Evolutionary conservation across 2,888 invertebrate genomes (phyloP).

Genomic region (Pogonocherus hispidulus): DNA sequence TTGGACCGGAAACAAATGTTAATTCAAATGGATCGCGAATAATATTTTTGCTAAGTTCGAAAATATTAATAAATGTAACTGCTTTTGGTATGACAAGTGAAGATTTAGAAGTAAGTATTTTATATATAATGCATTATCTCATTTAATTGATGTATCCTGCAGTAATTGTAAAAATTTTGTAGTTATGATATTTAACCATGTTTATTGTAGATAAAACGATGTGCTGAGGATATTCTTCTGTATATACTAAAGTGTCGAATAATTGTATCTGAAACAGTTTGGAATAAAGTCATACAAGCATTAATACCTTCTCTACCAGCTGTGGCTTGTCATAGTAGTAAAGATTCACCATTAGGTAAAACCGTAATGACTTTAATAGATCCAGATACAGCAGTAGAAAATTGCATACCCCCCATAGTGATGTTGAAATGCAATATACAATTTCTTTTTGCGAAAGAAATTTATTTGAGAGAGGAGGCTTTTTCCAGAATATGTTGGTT

Average conservation of each 20-base stretch:
- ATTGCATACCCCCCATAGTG: slow-evolving; percentile 73
- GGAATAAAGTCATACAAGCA: slow-evolving; percentile 74
- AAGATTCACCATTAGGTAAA: slow-evolving; percentile 71
- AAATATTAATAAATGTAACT: slow-evolving; percentile 76
- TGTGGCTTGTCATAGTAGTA: slow-evolving; percentile 73
- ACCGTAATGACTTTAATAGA: slow-evolving; percentile 76
- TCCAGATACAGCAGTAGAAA: slow-evolving; percentile 74
- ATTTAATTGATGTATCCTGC: too few relatives aligned
- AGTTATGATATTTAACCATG: too few relatives aligned
- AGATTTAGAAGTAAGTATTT: slow-evolving; percentile 62
- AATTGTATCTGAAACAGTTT: slow-evolving; percentile 74
- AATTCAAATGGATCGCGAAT: slow-evolving; percentile 69
- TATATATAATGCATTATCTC: neutral
- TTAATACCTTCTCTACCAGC: slow-evolving; percentile 75
- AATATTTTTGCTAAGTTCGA: slow-evolving; percentile 73
- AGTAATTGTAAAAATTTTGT: too few relatives aligned
- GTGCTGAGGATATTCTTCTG: slow-evolving; percentile 75
- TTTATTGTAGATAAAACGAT: slow-evolving; percentile 70
- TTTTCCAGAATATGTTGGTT: slow-evolving; percentile 71
- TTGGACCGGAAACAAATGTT: slow-evolving; percentile 70
- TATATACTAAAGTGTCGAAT: slow-evolving; percentile 76
- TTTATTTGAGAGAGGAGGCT: slow-evolving; percentile 69
- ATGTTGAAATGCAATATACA: slow-evolving; percentile 71
- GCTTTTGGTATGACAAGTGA: slow-evolving; percentile 73
- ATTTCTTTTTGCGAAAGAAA: slow-evolving; percentile 68